phyloP scores from a whole-genome alignment of 2,113 vertebrate genomes.

The Galbula dea region DNA sequence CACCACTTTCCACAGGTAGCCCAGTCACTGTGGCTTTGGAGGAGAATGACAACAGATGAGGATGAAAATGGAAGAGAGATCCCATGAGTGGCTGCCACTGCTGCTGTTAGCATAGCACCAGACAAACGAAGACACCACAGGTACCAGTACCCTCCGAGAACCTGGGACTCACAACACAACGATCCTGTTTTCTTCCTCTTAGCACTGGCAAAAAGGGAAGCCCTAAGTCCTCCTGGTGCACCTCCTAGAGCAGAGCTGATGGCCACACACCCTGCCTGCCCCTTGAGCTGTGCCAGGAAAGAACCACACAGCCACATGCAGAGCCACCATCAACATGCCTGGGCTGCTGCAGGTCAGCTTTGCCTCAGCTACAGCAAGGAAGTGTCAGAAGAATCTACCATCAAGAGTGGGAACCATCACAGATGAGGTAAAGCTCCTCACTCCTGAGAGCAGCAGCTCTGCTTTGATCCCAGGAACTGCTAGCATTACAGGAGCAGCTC shows the following conservation, averaged over 20 bases:
- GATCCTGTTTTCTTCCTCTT: neutral
- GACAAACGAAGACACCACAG: conserved; percentile 21
- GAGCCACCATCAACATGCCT: neutral
- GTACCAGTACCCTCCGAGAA: neutral
- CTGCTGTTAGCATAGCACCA: neutral
- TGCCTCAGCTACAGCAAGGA: neutral
- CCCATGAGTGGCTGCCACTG: neutral
- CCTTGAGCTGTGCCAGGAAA: neutral
- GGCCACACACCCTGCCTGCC: neutral
- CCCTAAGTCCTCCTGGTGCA: neutral
- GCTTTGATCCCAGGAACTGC: neutral
- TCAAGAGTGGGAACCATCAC: neutral
- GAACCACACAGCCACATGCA: neutral
- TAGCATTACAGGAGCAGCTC: neutral
- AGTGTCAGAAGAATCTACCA: neutral
- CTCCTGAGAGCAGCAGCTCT: neutral
- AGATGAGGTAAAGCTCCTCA: neutral
- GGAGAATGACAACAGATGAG: conserved; percentile 20
- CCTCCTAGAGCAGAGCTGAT: neutral
- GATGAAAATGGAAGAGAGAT: conserved; percentile 33
- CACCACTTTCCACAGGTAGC: neutral
- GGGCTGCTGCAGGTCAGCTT: neutral
- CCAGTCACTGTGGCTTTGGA: neutral
- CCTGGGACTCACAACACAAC: neutral
- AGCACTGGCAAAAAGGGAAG: neutral